Conservation (phyloP, 2,797 vertebrate genomes). For the Danio tinwini region DNA sequence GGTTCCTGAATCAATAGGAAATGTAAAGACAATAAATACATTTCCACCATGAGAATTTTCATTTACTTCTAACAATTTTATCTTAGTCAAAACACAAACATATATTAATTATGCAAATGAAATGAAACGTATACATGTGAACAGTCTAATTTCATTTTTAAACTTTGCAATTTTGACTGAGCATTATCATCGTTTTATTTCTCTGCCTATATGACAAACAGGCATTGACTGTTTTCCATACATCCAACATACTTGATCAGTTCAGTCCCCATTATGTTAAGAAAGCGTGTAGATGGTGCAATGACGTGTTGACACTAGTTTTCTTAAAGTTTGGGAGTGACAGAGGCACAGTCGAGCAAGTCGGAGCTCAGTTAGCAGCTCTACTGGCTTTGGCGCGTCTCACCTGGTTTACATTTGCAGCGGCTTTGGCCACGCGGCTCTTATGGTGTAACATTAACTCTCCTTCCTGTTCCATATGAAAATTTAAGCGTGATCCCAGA, state of each 20-base stretch:
- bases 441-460: constrained; percentile 78
- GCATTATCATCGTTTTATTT: no score
- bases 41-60: no score
- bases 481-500: constrained; percentile 76
- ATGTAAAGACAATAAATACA: no score
- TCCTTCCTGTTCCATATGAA: constrained; percentile 78
- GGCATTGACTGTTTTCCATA: background rate
- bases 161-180: no score
- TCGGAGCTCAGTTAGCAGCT: constrained; percentile 29
- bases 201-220: background rate
- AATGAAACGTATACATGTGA: no score
- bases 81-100: no score
- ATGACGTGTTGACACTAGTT: constrained; percentile 47
- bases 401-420: constrained; percentile 79
- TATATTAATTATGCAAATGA: no score
- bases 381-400: constrained; percentile 51
- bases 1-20: no score
- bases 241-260: constrained; percentile 20
- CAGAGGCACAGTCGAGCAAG: constrained; percentile 43
- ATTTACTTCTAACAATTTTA: no score
- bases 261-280: constrained; percentile 31
- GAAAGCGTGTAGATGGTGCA: constrained; percentile 23
- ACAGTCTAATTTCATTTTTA: no score
- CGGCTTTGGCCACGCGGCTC: constrained; percentile 61
- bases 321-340: constrained; percentile 42